Base-by-base conservation (phyloP, 2,797 vertebrate species). In the Myripristis murdjan region DNA sequence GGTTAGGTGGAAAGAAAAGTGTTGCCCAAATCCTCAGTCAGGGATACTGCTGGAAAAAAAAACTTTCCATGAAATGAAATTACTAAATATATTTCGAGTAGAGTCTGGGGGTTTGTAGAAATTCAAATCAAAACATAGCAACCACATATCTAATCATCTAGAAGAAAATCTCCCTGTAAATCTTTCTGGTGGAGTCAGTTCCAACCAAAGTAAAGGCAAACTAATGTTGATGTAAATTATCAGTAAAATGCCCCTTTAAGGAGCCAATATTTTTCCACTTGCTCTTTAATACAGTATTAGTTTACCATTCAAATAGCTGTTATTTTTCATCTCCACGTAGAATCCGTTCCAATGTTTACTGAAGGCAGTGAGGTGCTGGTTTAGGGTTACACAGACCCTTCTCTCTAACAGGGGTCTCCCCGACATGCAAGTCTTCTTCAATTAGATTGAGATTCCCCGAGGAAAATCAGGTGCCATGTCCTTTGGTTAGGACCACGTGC, bases 401-500 rank as follows among this genome's bases (percentile, higher is more conserved):
- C 14, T 31, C 18, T 51, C 49, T 28, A 65, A 43, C 61, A 61
- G 1, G 22, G 59, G 15, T 57, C 52, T 66, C 57, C 26, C 39
- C 49, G 37, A 41, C 41, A 26, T 28, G 20, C 37, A 49, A 46
- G 52, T 65, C 75, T 43, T 53, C 26, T 76, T 84, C 57, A 80
- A 61, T 87, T 78, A 73, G 55, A 64, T 44, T 76, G 71, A 64
- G 46, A 68, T 70, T 73, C 18, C 33, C 73, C 57, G 78, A 87
- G 75, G 83, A 79, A 68, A 86, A 84, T 81, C 75, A 75, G 85
- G 77, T 87, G 66, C 77, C 28, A 33, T 66, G 23, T 55, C 55
- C 43, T 54, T 64, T 61, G 71, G 54, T 71, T 46, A 73, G 58
- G 72, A 64, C 46, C 16, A 22, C 65, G 55, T 73, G 60, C 39